These are phyloP conservation scores for Melanocharis versteri DNA, from an alignment of 2,113 vertebrate species.

Conservation along the genomic window DNA sequence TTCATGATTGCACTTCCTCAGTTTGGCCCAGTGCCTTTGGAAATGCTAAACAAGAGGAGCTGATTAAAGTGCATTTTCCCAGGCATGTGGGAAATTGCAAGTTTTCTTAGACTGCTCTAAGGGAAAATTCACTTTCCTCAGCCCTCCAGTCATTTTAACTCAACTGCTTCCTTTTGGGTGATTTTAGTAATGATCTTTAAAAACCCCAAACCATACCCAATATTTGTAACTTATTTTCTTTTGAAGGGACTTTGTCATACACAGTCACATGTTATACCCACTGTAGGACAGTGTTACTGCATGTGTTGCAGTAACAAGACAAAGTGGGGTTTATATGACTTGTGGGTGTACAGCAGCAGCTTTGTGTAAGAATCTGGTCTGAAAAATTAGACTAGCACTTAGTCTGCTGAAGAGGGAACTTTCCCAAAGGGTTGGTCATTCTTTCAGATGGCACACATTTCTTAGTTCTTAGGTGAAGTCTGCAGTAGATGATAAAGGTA, in stretches of 20 bases:
- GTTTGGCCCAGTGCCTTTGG: background rate
- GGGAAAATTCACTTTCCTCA: background rate
- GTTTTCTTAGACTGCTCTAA: background rate
- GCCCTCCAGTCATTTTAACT: background rate
- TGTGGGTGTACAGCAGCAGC: background rate
- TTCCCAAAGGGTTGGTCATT: background rate
- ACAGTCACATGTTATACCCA: background rate
- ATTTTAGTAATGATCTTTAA: background rate
- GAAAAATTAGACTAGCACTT: background rate
- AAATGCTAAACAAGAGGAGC: background rate
- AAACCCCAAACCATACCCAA: background rate
- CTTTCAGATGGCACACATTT: background rate
- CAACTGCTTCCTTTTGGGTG: background rate
- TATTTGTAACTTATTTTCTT: background rate
- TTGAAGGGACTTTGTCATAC: background rate
- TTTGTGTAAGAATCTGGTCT: background rate
- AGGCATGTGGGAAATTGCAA: background rate
- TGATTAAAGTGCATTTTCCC: background rate
- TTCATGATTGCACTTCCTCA: background rate
- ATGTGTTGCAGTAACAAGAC: background rate
- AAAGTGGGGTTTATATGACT: background rate
- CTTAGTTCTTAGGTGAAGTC: background rate
- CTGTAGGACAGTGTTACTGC: background rate
- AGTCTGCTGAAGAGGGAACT: background rate
- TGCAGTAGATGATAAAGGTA: background rate